These are phyloP conservation scores for Pomatorhinus ruficollis DNA, from an alignment of 2,113 vertebrate genomes.

Conservation along the genomic window DNA sequence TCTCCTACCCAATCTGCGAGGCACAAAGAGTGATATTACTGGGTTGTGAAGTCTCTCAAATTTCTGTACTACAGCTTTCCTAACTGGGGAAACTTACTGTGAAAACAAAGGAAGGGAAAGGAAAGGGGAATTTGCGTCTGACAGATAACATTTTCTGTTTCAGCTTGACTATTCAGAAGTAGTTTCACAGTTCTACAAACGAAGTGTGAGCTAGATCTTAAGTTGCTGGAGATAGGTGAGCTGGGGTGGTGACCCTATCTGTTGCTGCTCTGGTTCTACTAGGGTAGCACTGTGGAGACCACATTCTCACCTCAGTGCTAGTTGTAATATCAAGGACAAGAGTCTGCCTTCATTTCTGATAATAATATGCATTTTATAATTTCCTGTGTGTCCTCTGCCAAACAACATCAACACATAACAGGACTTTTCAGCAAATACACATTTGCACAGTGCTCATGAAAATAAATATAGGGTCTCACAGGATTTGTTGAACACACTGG, in stretches of 20 bases:
- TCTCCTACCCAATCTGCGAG: background rate
- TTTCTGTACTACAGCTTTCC: background rate
- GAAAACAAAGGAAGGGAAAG: background rate
- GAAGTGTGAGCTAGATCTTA: background rate
- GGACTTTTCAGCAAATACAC: background rate
- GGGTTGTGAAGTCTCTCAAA: background rate
- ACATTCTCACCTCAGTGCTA: background rate
- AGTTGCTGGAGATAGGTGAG: background rate
- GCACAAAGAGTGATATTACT: background rate
- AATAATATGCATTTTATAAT: background rate
- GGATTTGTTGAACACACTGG: background rate
- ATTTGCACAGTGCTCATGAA: background rate
- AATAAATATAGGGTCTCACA: background rate
- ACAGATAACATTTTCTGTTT: conserved; percentile 4
- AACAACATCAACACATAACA: background rate
- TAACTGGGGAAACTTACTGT: background rate
- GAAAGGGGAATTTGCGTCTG: background rate
- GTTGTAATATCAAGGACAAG: background rate
- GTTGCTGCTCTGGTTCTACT: background rate
- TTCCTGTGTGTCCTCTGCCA: background rate
- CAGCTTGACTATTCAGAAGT: background rate
- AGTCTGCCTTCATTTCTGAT: background rate
- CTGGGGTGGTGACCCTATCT: background rate
- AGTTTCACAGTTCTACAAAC: background rate
- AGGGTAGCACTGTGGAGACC: background rate